phyloP scores from a whole-genome alignment of 2,797 vertebrate genomes.

The Potorous gilbertii region DNA sequence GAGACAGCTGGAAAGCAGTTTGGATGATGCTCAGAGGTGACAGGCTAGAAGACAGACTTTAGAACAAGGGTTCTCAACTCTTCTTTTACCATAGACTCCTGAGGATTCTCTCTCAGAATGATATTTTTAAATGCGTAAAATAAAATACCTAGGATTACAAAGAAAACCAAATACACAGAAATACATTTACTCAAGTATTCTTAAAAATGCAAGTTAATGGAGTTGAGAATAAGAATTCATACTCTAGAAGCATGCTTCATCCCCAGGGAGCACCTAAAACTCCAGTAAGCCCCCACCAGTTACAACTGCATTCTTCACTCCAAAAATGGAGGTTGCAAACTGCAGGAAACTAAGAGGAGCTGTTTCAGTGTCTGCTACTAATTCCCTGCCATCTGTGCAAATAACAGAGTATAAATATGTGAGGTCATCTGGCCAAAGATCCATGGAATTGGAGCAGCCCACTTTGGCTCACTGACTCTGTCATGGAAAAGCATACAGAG shows the following conservation, averaged over 20 bases:
- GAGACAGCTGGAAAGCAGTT: neutral
- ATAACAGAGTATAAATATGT: neutral
- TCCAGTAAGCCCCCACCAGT: neutral
- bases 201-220: neutral
- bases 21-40: neutral
- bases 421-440: neutral
- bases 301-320: neutral
- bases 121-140: neutral
- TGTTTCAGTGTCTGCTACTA: neutral
- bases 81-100: neutral
- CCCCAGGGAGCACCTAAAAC: neutral
- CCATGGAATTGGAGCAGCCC: neutral
- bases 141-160: neutral
- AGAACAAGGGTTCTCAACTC: neutral
- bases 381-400: neutral
- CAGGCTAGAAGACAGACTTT: neutral
- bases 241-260: neutral
- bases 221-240: neutral
- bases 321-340: neutral
- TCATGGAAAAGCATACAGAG: slow-evolving; percentile 30
- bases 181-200: neutral
- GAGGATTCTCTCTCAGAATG: neutral
- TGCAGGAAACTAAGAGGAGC: neutral
- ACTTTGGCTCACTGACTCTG: slow-evolving; percentile 12
- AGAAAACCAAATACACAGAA: neutral